Base-by-base conservation (phyloP, 2,888 invertebrate genomes). In the Neoaliturus tenellus region DNA sequence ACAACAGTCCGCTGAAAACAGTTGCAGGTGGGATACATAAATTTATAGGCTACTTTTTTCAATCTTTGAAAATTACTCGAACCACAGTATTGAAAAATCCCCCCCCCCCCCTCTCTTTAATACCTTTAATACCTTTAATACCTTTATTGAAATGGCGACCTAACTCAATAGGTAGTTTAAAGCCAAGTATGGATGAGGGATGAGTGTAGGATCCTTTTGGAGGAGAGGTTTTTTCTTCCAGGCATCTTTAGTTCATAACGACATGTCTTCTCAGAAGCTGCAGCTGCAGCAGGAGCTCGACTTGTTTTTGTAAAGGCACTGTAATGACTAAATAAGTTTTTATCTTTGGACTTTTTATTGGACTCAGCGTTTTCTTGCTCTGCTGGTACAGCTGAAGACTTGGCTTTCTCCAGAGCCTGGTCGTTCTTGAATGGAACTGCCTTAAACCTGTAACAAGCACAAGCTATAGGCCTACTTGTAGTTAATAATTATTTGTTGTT, bases 221-320 rank as follows among this genome's bases (percentile, higher is more conserved):
- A 12, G 5, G 5, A 23, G 48, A 1, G 12, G 78, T 20, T 41
- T 20, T 4, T 44, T 48, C 78, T 20, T 25, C 41, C 25, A 73
- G n/a, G 25, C 23, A 28, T 20, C 25, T 78, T 48, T 41, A 23
- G 28, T 25, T 78, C 78, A 44, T 44, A 4, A 6, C 25, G 14
- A 35, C 35, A 35, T 2, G 67, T 17, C 6, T 20, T 33, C 20
- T 67, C 67, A 33, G 67, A 31, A 2, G 67, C 5, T 67, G 67
- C 2, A n/a, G 31, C 28, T 17, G 31, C 17, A 23, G 51, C 2
- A 20, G 48, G 14, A 48, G 14, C 48, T 48, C 12, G 17, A 48
- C n/a, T 75, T 75, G 20, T 14, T 71, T 73, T 33, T 39, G 73
- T 41, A 73, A 73, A 73, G 39, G 58, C 58, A 28, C 5, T n/a